These are phyloP conservation scores for Argentina silus DNA, from an alignment of 2,797 vertebrate genomes.

Conservation along the genomic window DNA sequence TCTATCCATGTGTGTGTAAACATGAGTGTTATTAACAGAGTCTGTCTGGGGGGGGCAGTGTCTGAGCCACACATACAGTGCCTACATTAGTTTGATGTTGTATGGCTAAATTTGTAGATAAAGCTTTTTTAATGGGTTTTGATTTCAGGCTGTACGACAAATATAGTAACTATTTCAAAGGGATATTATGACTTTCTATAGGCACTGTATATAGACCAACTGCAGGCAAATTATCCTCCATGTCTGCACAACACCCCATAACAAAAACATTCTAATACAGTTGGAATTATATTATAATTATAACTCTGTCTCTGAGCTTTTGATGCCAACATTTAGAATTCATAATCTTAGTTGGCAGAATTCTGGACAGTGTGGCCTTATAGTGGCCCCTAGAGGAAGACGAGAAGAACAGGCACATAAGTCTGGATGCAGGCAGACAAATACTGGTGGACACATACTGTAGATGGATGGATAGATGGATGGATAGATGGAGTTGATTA, in stretches of 20 bases:
- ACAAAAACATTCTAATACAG: no score
- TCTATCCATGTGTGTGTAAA: constrained; percentile 2
- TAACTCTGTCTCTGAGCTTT: no score
- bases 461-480: not conserved
- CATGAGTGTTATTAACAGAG: not conserved
- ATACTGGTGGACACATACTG: not conserved
- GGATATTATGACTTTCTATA: no score
- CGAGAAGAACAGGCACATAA: not conserved
- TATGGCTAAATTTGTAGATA: no score
- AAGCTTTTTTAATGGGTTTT: no score
- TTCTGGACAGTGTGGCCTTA: constrained; percentile 10
- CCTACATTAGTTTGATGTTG: no score
- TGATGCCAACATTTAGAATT: not conserved
- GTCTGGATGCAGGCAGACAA: not conserved
- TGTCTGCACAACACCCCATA: not conserved
- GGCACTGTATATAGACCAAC: no score
- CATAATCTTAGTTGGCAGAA: not conserved
- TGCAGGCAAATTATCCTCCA: not conserved
- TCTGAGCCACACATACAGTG: no score
- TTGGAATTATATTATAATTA: no score
- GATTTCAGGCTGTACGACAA: no score
- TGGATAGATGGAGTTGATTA: not conserved
- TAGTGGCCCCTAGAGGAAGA: constrained; percentile 47
- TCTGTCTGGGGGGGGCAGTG: not conserved
- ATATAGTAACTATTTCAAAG: no score